A percentile compares a stretch with the other conserved stretches of the same genome.
Conservation (phyloP, 2,113 vertebrate species). For the Sapayoa aenigma region DNA sequence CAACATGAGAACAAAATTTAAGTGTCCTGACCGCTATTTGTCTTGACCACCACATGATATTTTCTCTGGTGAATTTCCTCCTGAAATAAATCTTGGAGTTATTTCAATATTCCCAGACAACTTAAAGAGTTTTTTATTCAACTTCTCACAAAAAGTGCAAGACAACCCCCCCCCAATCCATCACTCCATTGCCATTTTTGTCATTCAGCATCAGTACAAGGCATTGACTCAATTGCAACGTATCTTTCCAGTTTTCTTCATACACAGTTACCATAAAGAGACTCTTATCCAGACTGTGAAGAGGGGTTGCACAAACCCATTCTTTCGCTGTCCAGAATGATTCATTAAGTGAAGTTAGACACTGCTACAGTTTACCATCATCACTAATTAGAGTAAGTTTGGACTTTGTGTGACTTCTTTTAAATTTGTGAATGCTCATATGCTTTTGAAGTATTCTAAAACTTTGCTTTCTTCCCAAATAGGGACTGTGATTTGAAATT, state of each 20-base stretch:
- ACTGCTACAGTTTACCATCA: background rate
- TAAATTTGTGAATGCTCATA: background rate
- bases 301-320: background rate
- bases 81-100: background rate
- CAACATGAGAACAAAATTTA: background rate
- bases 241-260: background rate
- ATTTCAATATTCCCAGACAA: background rate
- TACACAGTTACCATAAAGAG: background rate
- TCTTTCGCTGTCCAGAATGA: background rate
- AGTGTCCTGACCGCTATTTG: background rate
- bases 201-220: background rate
- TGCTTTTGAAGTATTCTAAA: background rate
- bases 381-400: background rate
- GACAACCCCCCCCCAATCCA: background rate
- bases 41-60: background rate
- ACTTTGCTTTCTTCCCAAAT: background rate
- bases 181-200: background rate
- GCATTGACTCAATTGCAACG: fast-evolving
- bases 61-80: background rate
- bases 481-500: background rate
- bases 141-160: background rate
- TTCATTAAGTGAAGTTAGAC: background rate
- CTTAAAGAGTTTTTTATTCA: background rate
- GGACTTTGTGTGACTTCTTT: background rate
- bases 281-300: background rate